A percentile compares a stretch with the other conserved stretches of the same genome.
phyloP scores from a whole-genome alignment of 2,113 vertebrate species.

The Macaca nemestrina region DNA sequence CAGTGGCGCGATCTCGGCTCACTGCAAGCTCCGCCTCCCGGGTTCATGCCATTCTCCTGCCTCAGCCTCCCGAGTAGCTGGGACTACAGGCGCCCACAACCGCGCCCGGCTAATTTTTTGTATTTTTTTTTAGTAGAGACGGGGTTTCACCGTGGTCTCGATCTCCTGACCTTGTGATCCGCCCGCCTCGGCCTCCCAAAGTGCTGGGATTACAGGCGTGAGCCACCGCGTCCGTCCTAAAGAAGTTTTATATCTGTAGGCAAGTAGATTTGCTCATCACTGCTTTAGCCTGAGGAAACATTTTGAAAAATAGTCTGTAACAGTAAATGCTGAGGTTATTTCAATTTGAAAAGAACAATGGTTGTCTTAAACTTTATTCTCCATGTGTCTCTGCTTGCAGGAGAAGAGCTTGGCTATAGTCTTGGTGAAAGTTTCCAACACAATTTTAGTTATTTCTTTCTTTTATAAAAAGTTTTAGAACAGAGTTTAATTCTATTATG shows the following conservation, averaged over 20 bases:
- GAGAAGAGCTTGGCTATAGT: background rate
- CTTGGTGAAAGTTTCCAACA: background rate
- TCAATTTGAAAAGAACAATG: slow-evolving; percentile 50
- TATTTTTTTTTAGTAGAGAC: too few relatives aligned
- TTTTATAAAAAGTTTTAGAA: background rate
- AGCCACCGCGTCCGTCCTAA: background rate
- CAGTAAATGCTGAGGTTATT: slow-evolving; percentile 15
- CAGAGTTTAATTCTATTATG: background rate
- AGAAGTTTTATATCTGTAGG: background rate
- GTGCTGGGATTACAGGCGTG: too few relatives aligned
- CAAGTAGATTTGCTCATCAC: background rate
- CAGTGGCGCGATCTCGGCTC: too few relatives aligned
- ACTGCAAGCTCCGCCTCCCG: too few relatives aligned
- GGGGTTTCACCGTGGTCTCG: too few relatives aligned
- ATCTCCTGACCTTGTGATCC: too few relatives aligned
- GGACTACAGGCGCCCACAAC: too few relatives aligned
- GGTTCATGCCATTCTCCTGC: too few relatives aligned
- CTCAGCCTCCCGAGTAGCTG: too few relatives aligned
- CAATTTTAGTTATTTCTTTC: slow-evolving; percentile 10
- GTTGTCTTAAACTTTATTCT: slow-evolving; percentile 35
- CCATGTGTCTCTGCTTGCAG: background rate
- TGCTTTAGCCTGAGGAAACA: background rate
- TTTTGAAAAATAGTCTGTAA: slow-evolving; percentile 31
- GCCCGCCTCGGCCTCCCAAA: too few relatives aligned
- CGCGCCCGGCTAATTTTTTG: too few relatives aligned